Base-by-base conservation (phyloP, 2,797 vertebrate species). In the Anniella stebbinsi region DNA sequence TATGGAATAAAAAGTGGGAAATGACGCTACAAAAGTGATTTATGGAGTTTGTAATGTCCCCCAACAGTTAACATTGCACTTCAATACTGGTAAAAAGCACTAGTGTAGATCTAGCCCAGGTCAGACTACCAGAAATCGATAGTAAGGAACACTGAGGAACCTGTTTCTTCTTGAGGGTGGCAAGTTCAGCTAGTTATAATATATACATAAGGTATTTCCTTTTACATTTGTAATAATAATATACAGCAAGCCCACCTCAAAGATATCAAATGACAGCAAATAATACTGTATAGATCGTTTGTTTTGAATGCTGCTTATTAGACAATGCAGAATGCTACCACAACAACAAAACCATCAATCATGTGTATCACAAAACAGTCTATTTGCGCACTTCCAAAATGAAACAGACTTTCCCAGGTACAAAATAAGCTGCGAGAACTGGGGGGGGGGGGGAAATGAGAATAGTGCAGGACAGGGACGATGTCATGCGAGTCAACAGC, bases 331-430 rank as follows among this genome's bases (percentile, higher is more conserved):
- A 38, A 38, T 81, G 48, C 23, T 38, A 41, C 28, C 25, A 54
- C 45, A 60, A 33, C 81, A 33, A 70, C 51, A 81, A 88, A 88
- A 70, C 48, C 54, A 48, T 88, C 78, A 73, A 41, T 72, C 69
- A 88, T 81, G 51, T 30, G 18, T 41, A 23, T 80, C 45, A 38
- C n/a, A 72, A 80, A 70, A 70, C 18, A 60, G 67, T 54, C 33
- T n/a, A n/a, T n/a, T n/a, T n/a, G n/a, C n/a, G n/a, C n/a, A n/a
- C n/a, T n/a, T n/a, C n/a, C n/a, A n/a, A n/a, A n/a, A n/a, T n/a
- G n/a, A n/a, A n/a, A n/a, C n/a, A n/a, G n/a, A n/a, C n/a, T n/a
- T n/a, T n/a, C n/a, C n/a, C n/a, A n/a, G n/a, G n/a, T n/a, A n/a
- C n/a, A n/a, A n/a, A n/a, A n/a, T n/a, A n/a, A n/a, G n/a, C n/a